phyloP scores from a whole-genome alignment of 1,140 invertebrate genomes.

The Drosophila saltans region DNA sequence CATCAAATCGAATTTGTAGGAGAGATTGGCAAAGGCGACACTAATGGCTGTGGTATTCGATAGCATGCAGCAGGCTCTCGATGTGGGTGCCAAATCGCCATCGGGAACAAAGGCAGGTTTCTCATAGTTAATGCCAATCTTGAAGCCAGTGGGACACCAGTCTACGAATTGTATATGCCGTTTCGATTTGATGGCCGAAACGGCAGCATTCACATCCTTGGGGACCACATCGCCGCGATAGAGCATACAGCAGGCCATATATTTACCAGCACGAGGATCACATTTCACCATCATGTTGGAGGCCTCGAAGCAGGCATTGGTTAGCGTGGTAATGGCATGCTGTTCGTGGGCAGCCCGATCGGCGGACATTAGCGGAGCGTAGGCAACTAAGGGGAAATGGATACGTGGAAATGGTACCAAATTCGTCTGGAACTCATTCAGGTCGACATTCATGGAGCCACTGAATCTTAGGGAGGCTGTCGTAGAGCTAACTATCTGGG shows the following conservation, averaged over 20 bases:
- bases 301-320: conserved; percentile 92
- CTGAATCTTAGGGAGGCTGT: conserved; percentile 93
- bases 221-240: conserved; percentile 90
- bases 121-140: conserved; percentile 89
- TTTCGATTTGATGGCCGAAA: conserved; percentile 92
- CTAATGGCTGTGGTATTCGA: conserved; percentile 92
- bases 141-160: conserved; percentile 89
- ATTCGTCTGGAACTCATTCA: conserved; percentile 92
- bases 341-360: conserved; percentile 89
- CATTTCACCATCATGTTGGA: conserved; percentile 92
- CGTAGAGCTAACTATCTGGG: conserved; percentile 89
- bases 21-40: conserved; percentile 89
- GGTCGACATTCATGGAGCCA: conserved; percentile 92
- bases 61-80: conserved; percentile 90
- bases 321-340: conserved; percentile 88
- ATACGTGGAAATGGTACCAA: conserved; percentile 90
- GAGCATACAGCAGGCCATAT: conserved; percentile 91
- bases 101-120: conserved; percentile 87
- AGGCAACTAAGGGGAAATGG: conserved; percentile 91
- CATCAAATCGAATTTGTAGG: conserved; percentile 93
- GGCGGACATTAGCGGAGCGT: conserved; percentile 89
- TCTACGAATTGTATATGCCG: conserved; percentile 88
- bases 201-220: conserved; percentile 92
- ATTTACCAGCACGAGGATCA: conserved; percentile 87
- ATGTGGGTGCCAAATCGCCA: conserved; percentile 88